Evolutionary conservation across 2,113 vertebrate species (phyloP), one percentile per base, ranked within the genome.

Genomic region (Tringa solitaria): DNA sequence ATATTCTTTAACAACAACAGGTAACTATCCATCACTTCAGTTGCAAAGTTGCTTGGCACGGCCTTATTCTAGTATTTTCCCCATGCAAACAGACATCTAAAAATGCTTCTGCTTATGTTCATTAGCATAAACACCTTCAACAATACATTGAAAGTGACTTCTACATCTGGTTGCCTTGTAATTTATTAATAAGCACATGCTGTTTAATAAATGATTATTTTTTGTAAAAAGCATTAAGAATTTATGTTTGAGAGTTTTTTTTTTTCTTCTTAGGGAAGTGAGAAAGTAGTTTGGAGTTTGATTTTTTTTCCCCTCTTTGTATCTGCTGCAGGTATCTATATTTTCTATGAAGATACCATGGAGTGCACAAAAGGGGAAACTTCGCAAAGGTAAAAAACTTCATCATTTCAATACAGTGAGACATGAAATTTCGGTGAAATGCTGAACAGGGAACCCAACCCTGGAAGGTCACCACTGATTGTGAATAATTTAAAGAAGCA

Each of bases 1-100:
- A 85, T 96, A 67, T 67, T 88, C 43, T 97, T 93, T 80, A 87
- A 93, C 93, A 97, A 89, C 89, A 96, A 56, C 77, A 80, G 91
- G 37, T 81, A 92, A n/a, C 80, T 93, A 80, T 96, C 90, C 84
- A 81, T 88, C 93, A 65, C 84, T 86, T 87, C 51, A 10, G 5
- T 91, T 96, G 95, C 87, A 68, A 59, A 97, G 63, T 80, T 93
- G 64, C 84, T 89, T 56, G 11, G 87, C 86, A 53, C 26, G 27
- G 76, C 73, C 70, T 76, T 83, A 43, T 87, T 96, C 87, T 79
- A 57, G 23, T 90, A 19, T 78, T 93, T 96, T 91, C 86, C 75
- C 68, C 90, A 83, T 80, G 87, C 89, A 97, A 95, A 93, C 89
- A 97, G 65, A 95, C 84, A 81, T 87, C 81, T 17, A 85, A 95